Base-by-base conservation (phyloP, 2,888 invertebrate species). In the Chloroclysta siterata region DNA sequence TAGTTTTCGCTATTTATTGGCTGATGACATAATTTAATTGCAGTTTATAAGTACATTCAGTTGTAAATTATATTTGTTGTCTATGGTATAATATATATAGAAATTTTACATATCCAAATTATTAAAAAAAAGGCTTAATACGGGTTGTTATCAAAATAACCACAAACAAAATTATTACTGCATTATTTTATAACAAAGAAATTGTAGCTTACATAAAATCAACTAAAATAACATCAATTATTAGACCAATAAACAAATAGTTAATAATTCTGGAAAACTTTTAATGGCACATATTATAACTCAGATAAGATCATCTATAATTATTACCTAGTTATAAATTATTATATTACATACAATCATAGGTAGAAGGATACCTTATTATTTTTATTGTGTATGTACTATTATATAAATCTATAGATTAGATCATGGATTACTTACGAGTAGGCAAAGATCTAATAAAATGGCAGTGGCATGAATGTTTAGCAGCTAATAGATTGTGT, bases 321-420 rank as follows among this genome's bases (percentile, higher is more conserved):
- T 48, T 60, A 64, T 48, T 53, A 64, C 60, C 64, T 65, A 60
- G 56, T 50, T 53, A 65, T 65, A 65, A 65, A 60, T 65, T 60
- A 65, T 48, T 64, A 65, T 46, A 53, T 50, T 65, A 64, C 55
- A 60, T 60, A 52, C 36, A 53, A 41, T 55, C 44, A 33, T 55
- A 53, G 50, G 42, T 59, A 54, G 10, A 8, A 7, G 6, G 14
- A 22, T 46, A 46, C 46, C 17, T 15, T 11, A 15, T 29, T 51
- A 11, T 36, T 36, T 33, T 3, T 44, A 17, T 22, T 58, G 33
- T 33, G 58, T 51, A 51, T 33, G n/a, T 52, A 46, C 15, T 60
- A 54, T 60, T 42, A 13, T 48, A 29, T 52, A 42, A 48, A 53
- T 42, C 33, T 33, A 39, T 33, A 33, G 8, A 33, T 41, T 15